These are phyloP conservation scores for Tetragonisca angustula DNA, from an alignment of 2,888 invertebrate genomes.

Conservation along the genomic window DNA sequence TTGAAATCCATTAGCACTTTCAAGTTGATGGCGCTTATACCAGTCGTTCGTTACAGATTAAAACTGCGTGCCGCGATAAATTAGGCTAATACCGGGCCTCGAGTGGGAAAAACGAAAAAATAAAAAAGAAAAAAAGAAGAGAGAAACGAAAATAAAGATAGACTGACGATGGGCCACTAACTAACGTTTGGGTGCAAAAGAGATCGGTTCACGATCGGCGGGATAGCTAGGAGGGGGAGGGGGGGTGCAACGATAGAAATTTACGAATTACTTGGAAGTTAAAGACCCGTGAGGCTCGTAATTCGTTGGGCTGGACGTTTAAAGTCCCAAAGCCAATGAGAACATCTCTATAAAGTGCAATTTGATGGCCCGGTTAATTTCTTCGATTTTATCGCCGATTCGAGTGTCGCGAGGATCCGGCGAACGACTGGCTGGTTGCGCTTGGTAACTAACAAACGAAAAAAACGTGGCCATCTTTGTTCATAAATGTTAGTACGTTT, in stretches of 20 bases:
- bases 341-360: conserved; percentile 69
- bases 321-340: conserved; percentile 69
- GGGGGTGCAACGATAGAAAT: conserved; percentile 51
- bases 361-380: conserved; percentile 72
- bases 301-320: conserved; percentile 64
- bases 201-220: not conserved
- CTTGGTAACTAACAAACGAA: not conserved
- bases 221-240: not conserved
- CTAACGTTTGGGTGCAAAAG: not conserved
- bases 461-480: not conserved
- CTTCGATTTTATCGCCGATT: conserved; percentile 67
- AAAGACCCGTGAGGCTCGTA: conserved; percentile 64
- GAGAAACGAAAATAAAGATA: not conserved
- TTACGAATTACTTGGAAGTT: conserved; percentile 60
- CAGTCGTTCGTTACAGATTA: conserved; percentile 30
- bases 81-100: conserved; percentile 25
- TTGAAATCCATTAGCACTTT: conserved; percentile 22
- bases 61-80: conserved; percentile 31
- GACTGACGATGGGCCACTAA: not conserved
- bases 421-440: conserved; percentile 31
- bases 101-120: too few species aligned
- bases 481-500: not conserved
- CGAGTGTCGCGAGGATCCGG: conserved; percentile 47
- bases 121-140: conserved; percentile 1
- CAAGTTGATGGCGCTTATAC: not conserved